phyloP scores from a whole-genome alignment of 1,140 invertebrate species.

The Heliconius hewitsoni region DNA sequence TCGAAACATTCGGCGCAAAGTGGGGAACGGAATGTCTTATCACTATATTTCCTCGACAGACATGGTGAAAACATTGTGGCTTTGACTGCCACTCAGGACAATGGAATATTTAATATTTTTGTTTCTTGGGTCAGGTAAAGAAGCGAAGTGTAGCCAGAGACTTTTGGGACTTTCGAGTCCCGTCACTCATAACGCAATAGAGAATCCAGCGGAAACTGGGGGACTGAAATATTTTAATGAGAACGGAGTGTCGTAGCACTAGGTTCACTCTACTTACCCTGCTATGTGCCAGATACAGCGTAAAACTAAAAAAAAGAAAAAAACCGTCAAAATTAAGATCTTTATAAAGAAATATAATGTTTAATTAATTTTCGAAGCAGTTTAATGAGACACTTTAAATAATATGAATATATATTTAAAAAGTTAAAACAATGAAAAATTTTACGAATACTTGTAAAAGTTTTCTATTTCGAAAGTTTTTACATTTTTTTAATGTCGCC shows the following conservation, averaged over 20 bases:
- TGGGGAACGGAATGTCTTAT: too few relatives aligned
- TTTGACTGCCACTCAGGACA: too few relatives aligned
- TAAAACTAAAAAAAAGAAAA: neutral
- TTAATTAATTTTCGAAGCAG: too few relatives aligned
- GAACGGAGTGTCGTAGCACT: neutral
- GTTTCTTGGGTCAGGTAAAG: neutral
- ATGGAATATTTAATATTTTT: neutral
- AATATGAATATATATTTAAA: too few relatives aligned
- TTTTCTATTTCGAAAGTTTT: neutral
- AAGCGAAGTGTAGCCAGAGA: neutral
- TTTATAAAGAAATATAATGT: too few relatives aligned
- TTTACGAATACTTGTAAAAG: too few relatives aligned
- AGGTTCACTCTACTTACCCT: neutral
- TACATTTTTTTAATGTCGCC: neutral
- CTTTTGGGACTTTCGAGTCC: neutral
- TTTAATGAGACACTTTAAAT: neutral
- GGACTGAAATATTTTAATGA: too few relatives aligned
- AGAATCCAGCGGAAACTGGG: neutral
- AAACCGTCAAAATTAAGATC: too few relatives aligned
- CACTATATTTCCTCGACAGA: rapidly evolving
- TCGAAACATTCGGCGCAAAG: too few relatives aligned
- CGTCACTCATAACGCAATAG: neutral
- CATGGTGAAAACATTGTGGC: too few relatives aligned
- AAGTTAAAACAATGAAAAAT: too few relatives aligned
- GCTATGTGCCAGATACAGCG: neutral